phyloP scores from a whole-genome alignment of 2,797 vertebrate species.

The Ispidina lecontei region DNA sequence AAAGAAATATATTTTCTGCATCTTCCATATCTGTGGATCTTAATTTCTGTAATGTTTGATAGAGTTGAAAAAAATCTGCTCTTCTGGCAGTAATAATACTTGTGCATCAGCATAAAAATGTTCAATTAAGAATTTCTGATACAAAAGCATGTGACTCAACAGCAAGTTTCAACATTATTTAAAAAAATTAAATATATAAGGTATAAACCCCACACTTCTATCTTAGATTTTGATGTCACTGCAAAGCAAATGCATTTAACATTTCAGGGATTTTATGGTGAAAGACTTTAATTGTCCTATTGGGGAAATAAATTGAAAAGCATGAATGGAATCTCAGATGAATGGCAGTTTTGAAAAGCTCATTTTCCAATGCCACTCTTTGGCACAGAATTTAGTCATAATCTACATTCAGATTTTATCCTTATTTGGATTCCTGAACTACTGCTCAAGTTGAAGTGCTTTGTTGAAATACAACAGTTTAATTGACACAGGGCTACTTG shows the following conservation, averaged over 20 bases:
- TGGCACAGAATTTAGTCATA: not conserved
- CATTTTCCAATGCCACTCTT: not conserved
- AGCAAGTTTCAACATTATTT: not conserved
- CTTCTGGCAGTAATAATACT: not conserved
- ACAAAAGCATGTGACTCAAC: not conserved
- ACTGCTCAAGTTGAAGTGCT: not conserved
- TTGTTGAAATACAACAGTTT: not conserved
- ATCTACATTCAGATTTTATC: not conserved
- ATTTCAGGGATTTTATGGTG: not conserved
- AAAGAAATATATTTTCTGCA: not conserved
- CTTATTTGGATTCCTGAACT: not conserved
- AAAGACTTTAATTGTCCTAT: not conserved
- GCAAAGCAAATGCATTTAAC: not conserved
- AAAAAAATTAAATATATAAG: not conserved
- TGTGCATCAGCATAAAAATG: not conserved
- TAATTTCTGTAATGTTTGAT: not conserved
- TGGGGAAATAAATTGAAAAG: not conserved
- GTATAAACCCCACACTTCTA: not conserved
- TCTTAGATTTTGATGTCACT: not conserved
- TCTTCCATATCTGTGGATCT: not conserved
- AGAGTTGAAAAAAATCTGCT: not conserved
- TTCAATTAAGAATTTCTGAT: not conserved
- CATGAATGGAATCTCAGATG: not conserved
- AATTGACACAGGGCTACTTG: not conserved
- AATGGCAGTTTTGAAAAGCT: not conserved